phyloP scores from a whole-genome alignment of 2,797 vertebrate species.

The Percopsis omiscomaycus region DNA sequence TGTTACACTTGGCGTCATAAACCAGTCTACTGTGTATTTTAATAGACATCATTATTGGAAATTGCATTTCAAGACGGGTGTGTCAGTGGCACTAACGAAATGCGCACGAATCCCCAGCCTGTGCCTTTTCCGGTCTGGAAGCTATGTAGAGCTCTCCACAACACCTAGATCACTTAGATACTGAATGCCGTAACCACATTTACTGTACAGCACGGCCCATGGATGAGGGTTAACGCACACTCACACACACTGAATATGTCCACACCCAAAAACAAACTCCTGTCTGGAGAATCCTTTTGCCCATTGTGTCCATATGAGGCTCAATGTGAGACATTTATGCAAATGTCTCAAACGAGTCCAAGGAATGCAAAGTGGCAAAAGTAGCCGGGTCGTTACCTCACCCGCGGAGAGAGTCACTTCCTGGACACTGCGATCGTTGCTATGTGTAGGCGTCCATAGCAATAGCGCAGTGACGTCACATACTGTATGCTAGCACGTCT shows the following conservation, averaged over 20 bases:
- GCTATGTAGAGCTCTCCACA: slow-evolving; percentile 2
- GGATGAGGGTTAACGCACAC: slow-evolving; percentile 7
- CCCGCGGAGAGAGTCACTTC: slow-evolving; percentile 23
- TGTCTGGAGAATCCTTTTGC: slow-evolving; percentile 19
- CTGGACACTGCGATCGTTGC: slow-evolving; percentile 8
- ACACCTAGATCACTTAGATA: not conserved
- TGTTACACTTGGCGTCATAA: slow-evolving; percentile 2
- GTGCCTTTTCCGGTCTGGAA: slow-evolving; percentile 6
- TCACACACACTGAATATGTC: not conserved
- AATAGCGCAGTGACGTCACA: slow-evolving; percentile 18
- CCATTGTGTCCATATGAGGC: slow-evolving; percentile 18
- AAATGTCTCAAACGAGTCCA: slow-evolving; percentile 34
- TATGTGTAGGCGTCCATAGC: slow-evolving; percentile 41
- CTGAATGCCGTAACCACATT: slow-evolving; percentile 4
- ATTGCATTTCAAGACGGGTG: slow-evolving; percentile 13
- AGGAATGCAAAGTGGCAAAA: slow-evolving; percentile 9
- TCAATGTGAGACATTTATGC: slow-evolving; percentile 27
- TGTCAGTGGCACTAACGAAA: not conserved
- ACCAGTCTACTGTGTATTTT: not conserved
- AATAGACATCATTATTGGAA: not conserved
- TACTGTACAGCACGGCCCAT: not conserved
- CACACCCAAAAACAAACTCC: slow-evolving; percentile 4
- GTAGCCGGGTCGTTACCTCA: not conserved
- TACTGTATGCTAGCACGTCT: slow-evolving; percentile 1
- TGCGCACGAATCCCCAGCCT: not conserved